phyloP scores from a whole-genome alignment of 53 echinoderm and acorn worm species.

The Mesocentrotus franciscanus region DNA sequence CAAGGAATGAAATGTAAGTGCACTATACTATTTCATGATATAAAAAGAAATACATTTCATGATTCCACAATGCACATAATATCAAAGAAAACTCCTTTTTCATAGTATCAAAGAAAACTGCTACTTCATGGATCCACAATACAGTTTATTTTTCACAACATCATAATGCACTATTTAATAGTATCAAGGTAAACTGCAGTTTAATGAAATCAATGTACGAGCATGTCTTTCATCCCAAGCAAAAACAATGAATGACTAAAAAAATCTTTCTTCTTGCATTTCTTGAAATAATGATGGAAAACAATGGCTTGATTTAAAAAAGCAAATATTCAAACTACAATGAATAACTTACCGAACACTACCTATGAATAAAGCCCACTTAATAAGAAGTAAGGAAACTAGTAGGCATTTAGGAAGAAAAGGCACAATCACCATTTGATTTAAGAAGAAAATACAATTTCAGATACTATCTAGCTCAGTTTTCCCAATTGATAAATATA shows the following conservation, averaged over 20 bases:
- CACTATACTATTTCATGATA: background rate
- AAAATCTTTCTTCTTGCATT: background rate
- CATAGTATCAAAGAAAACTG: background rate
- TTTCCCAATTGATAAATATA: background rate
- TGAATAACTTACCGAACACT: no score
- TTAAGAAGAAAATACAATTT: background rate
- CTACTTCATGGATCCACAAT: background rate
- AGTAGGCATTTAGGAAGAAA: no score
- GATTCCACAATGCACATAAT: background rate
- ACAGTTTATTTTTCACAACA: background rate
- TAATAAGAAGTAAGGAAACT: no score
- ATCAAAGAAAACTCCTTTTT: background rate
- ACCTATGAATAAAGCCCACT: no score
- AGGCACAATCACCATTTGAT: background rate
- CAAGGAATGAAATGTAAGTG: background rate
- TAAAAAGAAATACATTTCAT: background rate
- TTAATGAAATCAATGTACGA: background rate
- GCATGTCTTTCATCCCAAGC: background rate
- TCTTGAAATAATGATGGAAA: background rate
- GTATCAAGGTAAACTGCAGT: no score
- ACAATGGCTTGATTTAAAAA: background rate
- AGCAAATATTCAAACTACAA: no score
- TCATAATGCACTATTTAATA: no score
- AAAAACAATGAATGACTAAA: background rate
- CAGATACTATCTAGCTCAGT: background rate